phyloP scores from a whole-genome alignment of 1,140 invertebrate species.

The Oreohelix idahoensis region DNA sequence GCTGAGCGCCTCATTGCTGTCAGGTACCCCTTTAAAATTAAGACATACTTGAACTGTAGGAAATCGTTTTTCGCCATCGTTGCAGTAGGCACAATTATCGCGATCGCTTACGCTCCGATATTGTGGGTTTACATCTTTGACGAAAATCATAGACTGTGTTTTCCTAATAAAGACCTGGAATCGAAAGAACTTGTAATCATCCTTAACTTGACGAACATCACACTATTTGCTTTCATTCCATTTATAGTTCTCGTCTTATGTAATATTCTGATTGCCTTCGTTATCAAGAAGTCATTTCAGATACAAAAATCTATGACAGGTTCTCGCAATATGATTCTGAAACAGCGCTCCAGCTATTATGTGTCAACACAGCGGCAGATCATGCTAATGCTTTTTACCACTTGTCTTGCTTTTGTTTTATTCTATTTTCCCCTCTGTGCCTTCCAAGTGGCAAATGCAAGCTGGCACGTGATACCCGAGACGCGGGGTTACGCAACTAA shows the following conservation, averaged over 20 bases:
- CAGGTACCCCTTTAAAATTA: constrained; percentile 29
- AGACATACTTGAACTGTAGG: constrained; percentile 18
- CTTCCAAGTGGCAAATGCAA: constrained; percentile 50
- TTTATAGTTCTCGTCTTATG: constrained; percentile 53
- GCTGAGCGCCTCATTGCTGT: constrained; percentile 52
- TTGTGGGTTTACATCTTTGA: constrained; percentile 23
- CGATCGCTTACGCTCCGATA: constrained; percentile 29
- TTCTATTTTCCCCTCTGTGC: constrained; percentile 60
- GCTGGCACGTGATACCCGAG: background rate
- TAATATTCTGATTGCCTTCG: constrained; percentile 57
- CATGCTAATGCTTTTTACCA: constrained; percentile 55
- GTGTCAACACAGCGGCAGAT: constrained; percentile 29
- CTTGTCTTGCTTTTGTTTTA: constrained; percentile 55
- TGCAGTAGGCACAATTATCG: constrained; percentile 32
- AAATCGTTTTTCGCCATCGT: constrained; percentile 12
- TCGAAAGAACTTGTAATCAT: background rate
- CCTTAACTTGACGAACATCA: constrained; percentile 59
- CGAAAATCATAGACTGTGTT: constrained; percentile 10
- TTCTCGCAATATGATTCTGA: background rate
- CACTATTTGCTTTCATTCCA: constrained; percentile 55
- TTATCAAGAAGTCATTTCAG: constrained; percentile 48
- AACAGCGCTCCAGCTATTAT: background rate
- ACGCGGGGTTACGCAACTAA: constrained; percentile 30
- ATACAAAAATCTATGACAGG: constrained; percentile 39
- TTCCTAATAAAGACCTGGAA: background rate